Conservation (phyloP, 2,888 invertebrate species). For the Stenurella melanura region DNA sequence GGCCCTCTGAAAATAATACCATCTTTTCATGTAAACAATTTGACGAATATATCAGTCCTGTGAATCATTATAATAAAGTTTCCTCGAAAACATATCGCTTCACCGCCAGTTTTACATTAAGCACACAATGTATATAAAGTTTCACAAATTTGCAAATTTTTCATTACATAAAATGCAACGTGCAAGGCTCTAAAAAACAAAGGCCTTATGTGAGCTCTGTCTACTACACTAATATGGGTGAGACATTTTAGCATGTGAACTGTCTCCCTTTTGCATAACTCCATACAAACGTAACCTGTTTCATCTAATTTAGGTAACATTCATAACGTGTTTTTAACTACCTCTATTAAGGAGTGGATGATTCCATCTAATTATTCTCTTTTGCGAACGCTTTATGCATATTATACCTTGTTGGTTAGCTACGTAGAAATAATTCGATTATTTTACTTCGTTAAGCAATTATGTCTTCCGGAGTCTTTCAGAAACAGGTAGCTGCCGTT, state of each 20-base stretch:
- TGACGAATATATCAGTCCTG: no score
- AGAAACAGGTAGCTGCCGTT: conserved; percentile 20
- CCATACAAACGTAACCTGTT: not conserved
- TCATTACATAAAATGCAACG: not conserved
- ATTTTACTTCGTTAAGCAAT: conserved; percentile 41
- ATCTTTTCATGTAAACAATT: no score
- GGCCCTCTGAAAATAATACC: no score
- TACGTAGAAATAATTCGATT: conserved; percentile 37
- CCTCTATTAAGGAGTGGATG: conserved; percentile 14
- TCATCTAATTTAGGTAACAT: conserved; percentile 19
- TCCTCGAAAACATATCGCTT: no score
- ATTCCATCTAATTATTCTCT: conserved; percentile 14
- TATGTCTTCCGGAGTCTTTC: conserved; percentile 19
- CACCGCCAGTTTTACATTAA: no score
- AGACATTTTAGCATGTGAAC: not conserved
- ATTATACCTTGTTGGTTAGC: conserved; percentile 38
- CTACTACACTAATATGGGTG: not conserved
- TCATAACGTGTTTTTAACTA: conserved; percentile 30
- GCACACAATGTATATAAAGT: no score
- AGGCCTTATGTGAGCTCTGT: not conserved
- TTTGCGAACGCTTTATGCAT: conserved; percentile 11
- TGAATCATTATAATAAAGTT: no score
- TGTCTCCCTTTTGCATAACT: not conserved
- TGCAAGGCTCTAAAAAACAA: not conserved
- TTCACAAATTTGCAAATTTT: no score